Conservation (phyloP, 1,140 invertebrate species). For the Monochamus saltuarius region DNA sequence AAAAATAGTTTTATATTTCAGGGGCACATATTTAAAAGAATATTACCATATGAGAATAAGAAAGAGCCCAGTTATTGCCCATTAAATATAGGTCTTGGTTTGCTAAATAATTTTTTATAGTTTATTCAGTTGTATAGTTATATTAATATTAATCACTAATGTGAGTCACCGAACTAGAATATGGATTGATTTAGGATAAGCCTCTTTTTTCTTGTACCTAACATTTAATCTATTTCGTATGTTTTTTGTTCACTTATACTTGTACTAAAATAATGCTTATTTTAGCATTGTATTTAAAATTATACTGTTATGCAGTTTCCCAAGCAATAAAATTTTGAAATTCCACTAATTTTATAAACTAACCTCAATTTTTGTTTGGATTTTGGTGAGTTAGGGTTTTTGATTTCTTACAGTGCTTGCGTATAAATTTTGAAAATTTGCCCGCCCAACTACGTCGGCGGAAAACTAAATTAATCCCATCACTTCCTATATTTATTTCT, state of each 20-base stretch:
- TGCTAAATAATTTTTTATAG: neutral
- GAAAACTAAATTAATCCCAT: constrained; percentile 10
- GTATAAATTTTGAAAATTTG: constrained; percentile 39
- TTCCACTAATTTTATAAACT: neutral
- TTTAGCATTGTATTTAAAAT: neutral
- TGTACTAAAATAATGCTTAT: neutral
- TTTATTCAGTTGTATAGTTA: too few relatives aligned
- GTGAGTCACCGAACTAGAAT: neutral
- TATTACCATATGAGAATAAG: neutral
- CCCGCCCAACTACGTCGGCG: constrained; percentile 33
- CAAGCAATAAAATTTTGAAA: neutral
- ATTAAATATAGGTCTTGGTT: neutral
- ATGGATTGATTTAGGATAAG: neutral
- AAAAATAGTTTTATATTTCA: neutral
- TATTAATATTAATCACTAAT: too few relatives aligned
- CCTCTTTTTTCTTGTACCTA: neutral
- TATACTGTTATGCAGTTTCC: neutral
- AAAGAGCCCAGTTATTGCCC: neutral
- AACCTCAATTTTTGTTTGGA: constrained; percentile 27
- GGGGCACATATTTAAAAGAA: neutral
- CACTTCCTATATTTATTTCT: neutral
- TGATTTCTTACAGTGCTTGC: constrained; percentile 29
- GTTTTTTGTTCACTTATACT: neutral
- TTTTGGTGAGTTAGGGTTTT: constrained; percentile 1
- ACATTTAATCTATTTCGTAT: neutral